Conservation (phyloP, 2,113 vertebrate species). For the Nycticebus coucang region DNA sequence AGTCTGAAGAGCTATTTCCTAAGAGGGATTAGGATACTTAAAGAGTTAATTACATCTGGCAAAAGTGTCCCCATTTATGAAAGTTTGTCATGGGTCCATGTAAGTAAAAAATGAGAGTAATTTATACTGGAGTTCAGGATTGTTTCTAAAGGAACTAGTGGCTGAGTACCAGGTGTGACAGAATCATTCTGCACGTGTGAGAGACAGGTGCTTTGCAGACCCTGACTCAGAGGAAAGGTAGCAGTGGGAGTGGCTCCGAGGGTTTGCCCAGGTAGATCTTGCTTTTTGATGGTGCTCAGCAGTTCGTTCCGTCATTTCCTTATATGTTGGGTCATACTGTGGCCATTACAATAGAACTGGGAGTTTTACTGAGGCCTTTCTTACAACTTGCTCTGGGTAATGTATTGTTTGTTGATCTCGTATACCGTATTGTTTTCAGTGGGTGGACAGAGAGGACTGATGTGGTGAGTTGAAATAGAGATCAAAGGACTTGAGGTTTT, state of each 20-base stretch:
- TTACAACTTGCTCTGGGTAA: neutral
- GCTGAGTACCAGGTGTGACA: conserved; percentile 63
- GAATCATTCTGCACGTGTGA: neutral
- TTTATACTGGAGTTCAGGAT: conserved; percentile 74
- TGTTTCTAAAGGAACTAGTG: conserved; percentile 78
- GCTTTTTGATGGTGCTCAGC: neutral
- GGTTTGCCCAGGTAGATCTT: neutral
- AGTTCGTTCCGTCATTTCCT: neutral
- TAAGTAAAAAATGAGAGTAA: conserved; percentile 76
- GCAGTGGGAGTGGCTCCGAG: neutral
- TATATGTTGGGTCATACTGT: neutral
- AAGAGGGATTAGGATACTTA: conserved; percentile 77
- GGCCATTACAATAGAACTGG: neutral
- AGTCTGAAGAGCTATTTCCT: conserved; percentile 81
- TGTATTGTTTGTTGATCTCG: neutral
- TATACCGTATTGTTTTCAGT: neutral
- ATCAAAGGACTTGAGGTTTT: neutral
- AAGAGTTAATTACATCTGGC: conserved; percentile 83
- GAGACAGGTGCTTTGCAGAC: conserved; percentile 43
- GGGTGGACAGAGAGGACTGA: neutral
- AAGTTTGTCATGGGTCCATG: conserved; percentile 76
- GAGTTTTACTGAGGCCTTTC: neutral
- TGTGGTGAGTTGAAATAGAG: neutral
- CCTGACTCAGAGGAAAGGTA: conserved; percentile 14
- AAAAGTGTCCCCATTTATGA: conserved; percentile 77